Conservation (phyloP, 2,888 invertebrate genomes). For the Poecilobothrus nobilitatus region DNA sequence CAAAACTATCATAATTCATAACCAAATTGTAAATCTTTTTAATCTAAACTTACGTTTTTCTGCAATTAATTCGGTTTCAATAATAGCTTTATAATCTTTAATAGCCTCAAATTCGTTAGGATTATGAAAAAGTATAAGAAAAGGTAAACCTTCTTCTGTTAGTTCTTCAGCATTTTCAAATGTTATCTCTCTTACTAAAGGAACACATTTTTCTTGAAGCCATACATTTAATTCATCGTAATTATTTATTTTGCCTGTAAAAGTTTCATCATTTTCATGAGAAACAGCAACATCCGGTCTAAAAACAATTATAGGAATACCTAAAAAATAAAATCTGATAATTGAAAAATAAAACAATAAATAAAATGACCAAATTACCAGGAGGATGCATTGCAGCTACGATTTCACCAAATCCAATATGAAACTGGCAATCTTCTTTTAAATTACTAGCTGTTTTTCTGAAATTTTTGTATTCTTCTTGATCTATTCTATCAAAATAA, state of each 20-base stretch:
- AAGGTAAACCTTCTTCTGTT: conserved; percentile 96
- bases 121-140: conserved; percentile 91
- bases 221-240: conserved; percentile 84
- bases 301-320: conserved; percentile 73
- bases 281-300: conserved; percentile 71
- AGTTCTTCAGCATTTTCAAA: conserved; percentile 99
- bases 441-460: conserved; percentile 75
- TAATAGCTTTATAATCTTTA: conserved; percentile 75
- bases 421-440: conserved; percentile 93
- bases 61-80: conserved; percentile 63
- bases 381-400: conserved; percentile 78
- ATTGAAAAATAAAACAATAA: too few species aligned
- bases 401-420: conserved; percentile 80
- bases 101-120: conserved; percentile 74
- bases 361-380: conserved; percentile 42
- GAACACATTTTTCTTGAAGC: conserved; percentile 89
- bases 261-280: conserved; percentile 76
- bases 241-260: conserved; percentile 59
- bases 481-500: conserved; percentile 73
- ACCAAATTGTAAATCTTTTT: too few species aligned
- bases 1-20: too few species aligned
- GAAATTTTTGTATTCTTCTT: conserved; percentile 71
- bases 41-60: conserved; percentile 75
- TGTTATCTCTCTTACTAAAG: conserved; percentile 94
- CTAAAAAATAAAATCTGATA: conserved; percentile 36